Percentiles rank a stretch among this genome's conserved stretches.
Evolutionary conservation across 2,888 invertebrate genomes (phyloP).

Genomic region (Phaonia tiefii): DNA sequence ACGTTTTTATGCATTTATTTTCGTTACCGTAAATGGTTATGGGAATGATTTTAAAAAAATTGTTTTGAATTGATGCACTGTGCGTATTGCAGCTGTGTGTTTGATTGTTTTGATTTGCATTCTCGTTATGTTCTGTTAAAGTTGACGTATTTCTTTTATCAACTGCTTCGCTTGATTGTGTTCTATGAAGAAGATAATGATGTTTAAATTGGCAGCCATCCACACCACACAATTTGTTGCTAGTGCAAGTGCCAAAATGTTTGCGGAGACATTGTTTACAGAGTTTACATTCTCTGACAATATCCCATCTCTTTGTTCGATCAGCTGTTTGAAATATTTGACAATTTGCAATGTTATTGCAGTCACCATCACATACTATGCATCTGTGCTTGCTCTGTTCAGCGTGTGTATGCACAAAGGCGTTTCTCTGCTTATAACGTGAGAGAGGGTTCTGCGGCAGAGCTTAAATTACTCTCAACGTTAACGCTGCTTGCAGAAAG

Average conservation of each 20-base stretch:
- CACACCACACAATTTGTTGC: no score
- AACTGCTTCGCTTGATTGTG: no score
- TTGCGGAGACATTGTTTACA: background rate
- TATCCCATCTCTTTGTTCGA: conserved; percentile 43
- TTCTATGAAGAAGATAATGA: no score
- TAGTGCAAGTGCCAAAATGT: no score
- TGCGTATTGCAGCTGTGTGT: conserved; percentile 26
- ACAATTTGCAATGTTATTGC: conserved; percentile 31
- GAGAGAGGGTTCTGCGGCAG: conserved; percentile 6
- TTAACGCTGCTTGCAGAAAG: conserved; percentile 38
- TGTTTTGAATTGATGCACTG: conserved; percentile 13
- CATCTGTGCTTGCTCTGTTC: conserved; percentile 3
- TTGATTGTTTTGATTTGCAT: conserved; percentile 21
- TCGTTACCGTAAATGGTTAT: conserved; percentile 4
- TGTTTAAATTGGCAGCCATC: no score
- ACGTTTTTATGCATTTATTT: conserved; percentile 7
- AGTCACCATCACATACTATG: conserved; percentile 12
- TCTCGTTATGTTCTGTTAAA: background rate
- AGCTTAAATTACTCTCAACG: conserved; percentile 22
- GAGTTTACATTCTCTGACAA: background rate
- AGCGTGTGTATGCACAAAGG: conserved; percentile 20
- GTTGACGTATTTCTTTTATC: no score
- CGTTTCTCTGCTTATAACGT: conserved; percentile 7
- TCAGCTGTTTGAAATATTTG: conserved; percentile 25
- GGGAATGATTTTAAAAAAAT: conserved; percentile 41